Percentiles rank a stretch among this genome's conserved stretches.
These are phyloP conservation scores for Amiota minor DNA, from an alignment of 2,888 invertebrate species.

Conservation along the genomic window DNA sequence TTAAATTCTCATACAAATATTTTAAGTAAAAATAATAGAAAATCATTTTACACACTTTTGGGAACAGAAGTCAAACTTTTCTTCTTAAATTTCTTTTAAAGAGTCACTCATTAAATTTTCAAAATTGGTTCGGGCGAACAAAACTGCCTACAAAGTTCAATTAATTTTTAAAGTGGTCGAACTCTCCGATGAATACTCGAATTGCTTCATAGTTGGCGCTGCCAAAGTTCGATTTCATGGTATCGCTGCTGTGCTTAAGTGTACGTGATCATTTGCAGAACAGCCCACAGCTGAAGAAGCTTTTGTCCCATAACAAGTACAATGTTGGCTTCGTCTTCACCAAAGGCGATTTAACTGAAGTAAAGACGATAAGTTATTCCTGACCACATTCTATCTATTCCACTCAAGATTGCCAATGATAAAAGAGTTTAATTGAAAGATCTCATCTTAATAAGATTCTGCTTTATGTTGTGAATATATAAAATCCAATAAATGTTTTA, in stretches of 20 bases:
- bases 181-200: constrained; percentile 97
- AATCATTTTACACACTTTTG: too few species aligned
- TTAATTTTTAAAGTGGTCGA: constrained; percentile 97
- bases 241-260: constrained; percentile 94
- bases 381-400: constrained; percentile 99
- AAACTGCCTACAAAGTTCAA: constrained; percentile 97
- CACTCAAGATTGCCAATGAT: constrained; percentile 99
- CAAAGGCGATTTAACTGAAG: constrained; percentile 92
- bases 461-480: too few species aligned
- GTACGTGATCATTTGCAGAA: constrained; percentile 97
- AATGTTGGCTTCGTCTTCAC: constrained; percentile 99
- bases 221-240: constrained; percentile 99
- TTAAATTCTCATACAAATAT: too few species aligned
- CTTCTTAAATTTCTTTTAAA: constrained; percentile 84
- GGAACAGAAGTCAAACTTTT: too few species aligned
- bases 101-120: constrained; percentile 76
- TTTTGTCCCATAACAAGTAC: constrained; percentile 95
- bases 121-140: constrained; percentile 99
- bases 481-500: too few species aligned
- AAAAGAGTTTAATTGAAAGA: constrained; percentile 76
- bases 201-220: constrained; percentile 99
- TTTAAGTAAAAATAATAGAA: too few species aligned
- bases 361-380: constrained; percentile 96
- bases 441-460: too few species aligned
- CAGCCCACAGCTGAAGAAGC: constrained; percentile 93